Evolutionary conservation across 2,888 invertebrate species (phyloP), one percentile per base, ranked within the genome.

Genomic region (Cremastinae sp.): DNA sequence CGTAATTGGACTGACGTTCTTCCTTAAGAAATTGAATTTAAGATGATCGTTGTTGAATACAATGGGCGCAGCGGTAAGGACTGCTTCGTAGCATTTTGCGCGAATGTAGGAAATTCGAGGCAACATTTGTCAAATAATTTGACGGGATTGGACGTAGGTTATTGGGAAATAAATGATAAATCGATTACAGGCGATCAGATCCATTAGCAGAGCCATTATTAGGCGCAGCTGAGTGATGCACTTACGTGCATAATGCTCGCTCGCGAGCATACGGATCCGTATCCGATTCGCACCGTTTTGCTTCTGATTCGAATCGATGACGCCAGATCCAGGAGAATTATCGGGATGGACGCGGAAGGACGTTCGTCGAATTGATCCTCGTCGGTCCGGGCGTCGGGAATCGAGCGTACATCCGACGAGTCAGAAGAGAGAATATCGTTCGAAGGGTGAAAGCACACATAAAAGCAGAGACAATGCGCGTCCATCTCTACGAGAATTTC

Each of bases 251-350:
- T 49, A 8, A 49, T 8, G 9, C 10, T 8, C 18, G 20, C 2
- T n/a, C 2, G 3, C 5, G 22, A 22, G 20, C 9, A 12, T 54
- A 3, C 9, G 28, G n/a, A 41, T 16, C 20, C 41, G 56, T 70
- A 54, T 53, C 51, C 47, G 59, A 70, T 70, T 70, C 59, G 65
- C 65, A 58, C 22, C 12, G 14, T 64, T 65, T 65, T 53, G 45
- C 70, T 51, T 18, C 59, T 54, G 47, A 62, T 74, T 74, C 28
- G 59, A 75, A 75, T 75, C 75, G 65, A 75, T 53, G 65, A 38
- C 59, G 64, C 53, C 51, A 36, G 56, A 41, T 36, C 22, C 22
- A 43, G 43, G 22, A 47, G 53, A 45, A 75, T 75, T 75, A 65
- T 70, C 59, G 75, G 70, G 59, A 74, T 53, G 43, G 58, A 69